Conservation (phyloP, 1,140 invertebrate genomes). For the Leptinotarsa undecemlineata region DNA sequence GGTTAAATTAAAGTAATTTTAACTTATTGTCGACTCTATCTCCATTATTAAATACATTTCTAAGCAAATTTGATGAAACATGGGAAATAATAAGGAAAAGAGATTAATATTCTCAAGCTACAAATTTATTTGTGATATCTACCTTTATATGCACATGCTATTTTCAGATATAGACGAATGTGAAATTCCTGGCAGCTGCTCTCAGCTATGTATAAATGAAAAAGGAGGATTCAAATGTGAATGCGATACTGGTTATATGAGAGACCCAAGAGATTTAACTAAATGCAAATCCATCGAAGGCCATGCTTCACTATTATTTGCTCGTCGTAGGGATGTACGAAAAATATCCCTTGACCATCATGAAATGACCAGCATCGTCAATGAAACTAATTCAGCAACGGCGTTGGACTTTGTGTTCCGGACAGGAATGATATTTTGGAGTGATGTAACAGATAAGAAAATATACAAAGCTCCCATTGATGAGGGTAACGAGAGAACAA, state of each 20-base stretch:
- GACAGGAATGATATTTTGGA: slow-evolving; percentile 93
- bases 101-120: no score
- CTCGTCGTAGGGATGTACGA: slow-evolving; percentile 83
- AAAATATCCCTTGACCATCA: slow-evolving; percentile 88
- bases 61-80: no score
- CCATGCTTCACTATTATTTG: slow-evolving; percentile 82
- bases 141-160: background rate
- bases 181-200: slow-evolving; percentile 83
- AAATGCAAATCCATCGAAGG: slow-evolving; percentile 87
- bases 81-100: no score
- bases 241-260: slow-evolving; percentile 83
- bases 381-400: slow-evolving; percentile 83
- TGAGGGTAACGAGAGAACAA: slow-evolving; percentile 80
- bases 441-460: slow-evolving; percentile 85
- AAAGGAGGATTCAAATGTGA: slow-evolving; percentile 92
- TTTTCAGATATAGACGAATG: slow-evolving; percentile 88
- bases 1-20: no score
- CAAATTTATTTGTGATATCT: background rate
- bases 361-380: slow-evolving; percentile 88
- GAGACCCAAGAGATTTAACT: slow-evolving; percentile 80
- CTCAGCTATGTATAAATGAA: slow-evolving; percentile 89
- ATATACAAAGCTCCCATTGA: slow-evolving; percentile 93
- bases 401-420: slow-evolving; percentile 88
- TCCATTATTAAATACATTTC: no score
- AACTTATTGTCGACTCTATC: no score